A percentile compares a stretch with the other conserved stretches of the same genome.
These are phyloP conservation scores for Elachura formosa DNA, from an alignment of 2,113 vertebrate species.

Conservation along the genomic window DNA sequence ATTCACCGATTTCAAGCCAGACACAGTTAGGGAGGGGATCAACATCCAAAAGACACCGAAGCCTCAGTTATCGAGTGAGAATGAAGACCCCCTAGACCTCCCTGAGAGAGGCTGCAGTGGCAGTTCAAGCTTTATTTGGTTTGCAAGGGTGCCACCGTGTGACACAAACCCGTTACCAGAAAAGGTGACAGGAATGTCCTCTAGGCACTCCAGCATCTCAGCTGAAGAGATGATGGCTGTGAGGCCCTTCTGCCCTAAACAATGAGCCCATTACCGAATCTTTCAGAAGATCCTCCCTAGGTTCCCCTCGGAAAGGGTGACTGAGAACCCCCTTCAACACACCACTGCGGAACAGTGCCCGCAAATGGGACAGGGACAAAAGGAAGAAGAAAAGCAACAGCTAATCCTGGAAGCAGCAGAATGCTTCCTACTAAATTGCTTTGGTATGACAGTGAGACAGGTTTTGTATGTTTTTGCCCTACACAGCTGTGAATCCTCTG, in stretches of 20 bases:
- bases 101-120: background rate
- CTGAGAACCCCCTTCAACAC: background rate
- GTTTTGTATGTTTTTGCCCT: background rate
- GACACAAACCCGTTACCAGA: background rate
- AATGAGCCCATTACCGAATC: accelerated
- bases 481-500: background rate
- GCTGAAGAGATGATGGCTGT: background rate
- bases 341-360: background rate
- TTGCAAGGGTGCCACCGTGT: constrained; percentile 40
- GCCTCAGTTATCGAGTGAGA: background rate
- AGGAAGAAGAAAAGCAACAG: background rate
- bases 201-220: background rate
- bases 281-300: background rate
- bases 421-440: background rate
- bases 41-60: background rate
- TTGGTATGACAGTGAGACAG: background rate
- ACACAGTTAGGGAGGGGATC: background rate
- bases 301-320: background rate
- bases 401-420: background rate
- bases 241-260: background rate
- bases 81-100: background rate
- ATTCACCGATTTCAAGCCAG: background rate
- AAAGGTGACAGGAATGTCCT: background rate
- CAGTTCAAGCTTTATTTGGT: background rate
- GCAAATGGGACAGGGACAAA: background rate